Conservation (phyloP, 2,797 vertebrate genomes). For the Podarcis siculus region DNA sequence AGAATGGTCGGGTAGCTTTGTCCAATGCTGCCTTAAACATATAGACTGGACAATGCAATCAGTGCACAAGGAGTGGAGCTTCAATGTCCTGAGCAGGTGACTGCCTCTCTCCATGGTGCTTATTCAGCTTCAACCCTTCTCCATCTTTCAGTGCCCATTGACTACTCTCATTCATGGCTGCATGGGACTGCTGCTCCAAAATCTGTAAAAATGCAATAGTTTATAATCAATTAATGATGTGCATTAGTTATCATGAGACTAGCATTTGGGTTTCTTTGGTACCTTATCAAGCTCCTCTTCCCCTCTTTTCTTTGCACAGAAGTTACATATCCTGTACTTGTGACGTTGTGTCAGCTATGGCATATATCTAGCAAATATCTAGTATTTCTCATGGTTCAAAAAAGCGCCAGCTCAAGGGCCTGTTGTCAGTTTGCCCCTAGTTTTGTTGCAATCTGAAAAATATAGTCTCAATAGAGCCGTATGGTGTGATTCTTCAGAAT, state of each 20-base stretch:
- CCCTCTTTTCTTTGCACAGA: neutral
- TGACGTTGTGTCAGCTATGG: neutral
- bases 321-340: neutral
- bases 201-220: neutral
- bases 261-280: neutral
- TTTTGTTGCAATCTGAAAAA: neutral
- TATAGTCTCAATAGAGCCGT: neutral
- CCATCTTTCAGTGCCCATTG: neutral
- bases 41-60: neutral
- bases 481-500: neutral
- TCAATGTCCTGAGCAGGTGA: conserved; percentile 2
- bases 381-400: neutral
- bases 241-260: neutral
- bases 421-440: neutral
- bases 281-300: neutral
- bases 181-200: neutral
- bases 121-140: neutral
- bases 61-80: neutral
- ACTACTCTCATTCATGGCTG: neutral
- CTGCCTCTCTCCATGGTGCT: conserved; percentile 37
- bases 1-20: neutral
- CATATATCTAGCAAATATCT: neutral
- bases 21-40: neutral
- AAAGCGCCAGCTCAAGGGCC: neutral
- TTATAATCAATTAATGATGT: neutral